phyloP scores from a whole-genome alignment of 2,113 vertebrate genomes.

The pig (Sus scrofa) region DNA sequence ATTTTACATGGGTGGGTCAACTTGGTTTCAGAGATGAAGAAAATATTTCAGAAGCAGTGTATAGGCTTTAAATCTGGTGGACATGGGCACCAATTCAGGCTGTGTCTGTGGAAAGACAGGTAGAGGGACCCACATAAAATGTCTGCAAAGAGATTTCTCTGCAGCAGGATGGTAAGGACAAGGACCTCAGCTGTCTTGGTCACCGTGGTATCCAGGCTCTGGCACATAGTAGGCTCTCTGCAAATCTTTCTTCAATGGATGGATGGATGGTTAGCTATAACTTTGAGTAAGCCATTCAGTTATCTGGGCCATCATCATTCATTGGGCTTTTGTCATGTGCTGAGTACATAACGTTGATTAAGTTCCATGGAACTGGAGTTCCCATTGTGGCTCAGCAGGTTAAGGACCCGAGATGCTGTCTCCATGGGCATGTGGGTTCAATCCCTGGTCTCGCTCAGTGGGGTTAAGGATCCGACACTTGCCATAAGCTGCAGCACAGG shows the following conservation, averaged over 20 bases:
- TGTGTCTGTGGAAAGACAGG: neutral
- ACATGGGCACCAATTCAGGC: neutral
- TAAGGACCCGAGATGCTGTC: too few species aligned
- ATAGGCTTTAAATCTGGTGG: neutral
- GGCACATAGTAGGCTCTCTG: neutral
- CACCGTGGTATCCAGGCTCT: neutral
- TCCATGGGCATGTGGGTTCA: too few species aligned
- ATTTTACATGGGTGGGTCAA: neutral
- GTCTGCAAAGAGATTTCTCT: neutral
- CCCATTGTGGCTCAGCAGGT: too few species aligned
- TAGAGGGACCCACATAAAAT: neutral
- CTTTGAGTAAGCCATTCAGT: neutral
- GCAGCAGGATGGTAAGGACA: neutral
- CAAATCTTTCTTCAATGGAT: neutral
- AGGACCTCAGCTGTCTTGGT: neutral
- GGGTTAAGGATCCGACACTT: too few species aligned
- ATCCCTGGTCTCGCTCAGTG: too few species aligned
- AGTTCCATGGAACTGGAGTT: neutral
- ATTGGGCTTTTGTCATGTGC: neutral
- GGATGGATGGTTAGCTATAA: neutral
- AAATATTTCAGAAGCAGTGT: constrained; percentile 29
- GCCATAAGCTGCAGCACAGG: too few species aligned
- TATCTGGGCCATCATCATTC: neutral
- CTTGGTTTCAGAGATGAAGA: constrained; percentile 4
- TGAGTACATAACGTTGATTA: neutral